These are phyloP conservation scores for Dipus sagitta DNA, from an alignment of 2,797 vertebrate genomes.

Conservation along the genomic window DNA sequence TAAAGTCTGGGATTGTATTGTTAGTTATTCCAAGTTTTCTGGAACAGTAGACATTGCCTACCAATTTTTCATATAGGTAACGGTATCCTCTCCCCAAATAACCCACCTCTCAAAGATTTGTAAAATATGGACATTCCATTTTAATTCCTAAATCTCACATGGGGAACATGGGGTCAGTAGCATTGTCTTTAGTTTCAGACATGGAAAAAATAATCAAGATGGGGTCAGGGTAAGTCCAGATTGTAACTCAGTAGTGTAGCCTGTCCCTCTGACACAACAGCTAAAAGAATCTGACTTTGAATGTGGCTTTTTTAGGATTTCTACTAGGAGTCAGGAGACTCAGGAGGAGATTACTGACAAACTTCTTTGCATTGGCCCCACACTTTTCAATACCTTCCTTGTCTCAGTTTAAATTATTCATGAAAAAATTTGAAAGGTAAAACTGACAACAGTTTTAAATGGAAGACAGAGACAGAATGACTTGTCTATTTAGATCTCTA, in stretches of 20 bases:
- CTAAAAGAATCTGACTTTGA: background rate
- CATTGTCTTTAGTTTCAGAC: background rate
- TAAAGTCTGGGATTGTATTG: background rate
- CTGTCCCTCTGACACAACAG: background rate
- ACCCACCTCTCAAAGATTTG: background rate
- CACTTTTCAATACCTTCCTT: background rate
- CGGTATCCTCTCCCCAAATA: background rate
- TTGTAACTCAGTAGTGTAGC: background rate
- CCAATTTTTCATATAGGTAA: background rate
- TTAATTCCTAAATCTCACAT: background rate
- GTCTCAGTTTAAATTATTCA: background rate
- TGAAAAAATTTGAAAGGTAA: background rate
- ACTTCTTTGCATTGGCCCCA: background rate
- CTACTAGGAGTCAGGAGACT: background rate
- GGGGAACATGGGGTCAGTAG: background rate
- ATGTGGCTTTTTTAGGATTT: background rate
- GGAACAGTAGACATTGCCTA: constrained; percentile 1
- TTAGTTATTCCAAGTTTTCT: background rate
- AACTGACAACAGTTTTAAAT: constrained; percentile 24
- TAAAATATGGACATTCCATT: background rate
- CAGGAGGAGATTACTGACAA: background rate
- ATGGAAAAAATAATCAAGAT: background rate
- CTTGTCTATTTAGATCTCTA: background rate
- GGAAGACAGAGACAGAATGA: background rate
- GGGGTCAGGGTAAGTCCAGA: background rate